phyloP scores from a whole-genome alignment of 2,888 invertebrate species.

The Yponomeuta malinellus region DNA sequence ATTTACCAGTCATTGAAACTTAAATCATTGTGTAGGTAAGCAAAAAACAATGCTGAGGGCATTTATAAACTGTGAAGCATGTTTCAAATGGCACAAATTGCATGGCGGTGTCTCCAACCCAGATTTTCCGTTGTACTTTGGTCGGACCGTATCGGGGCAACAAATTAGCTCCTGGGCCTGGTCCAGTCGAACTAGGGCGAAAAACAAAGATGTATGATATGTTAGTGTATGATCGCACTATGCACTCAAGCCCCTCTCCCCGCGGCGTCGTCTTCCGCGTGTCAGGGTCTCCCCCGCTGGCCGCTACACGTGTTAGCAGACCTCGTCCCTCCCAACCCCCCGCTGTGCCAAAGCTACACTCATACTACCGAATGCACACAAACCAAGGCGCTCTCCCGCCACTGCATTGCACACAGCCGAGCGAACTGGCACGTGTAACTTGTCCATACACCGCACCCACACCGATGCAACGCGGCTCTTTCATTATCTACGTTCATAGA shows the following conservation, averaged over 20 bases:
- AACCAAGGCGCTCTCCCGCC: conserved; percentile 19
- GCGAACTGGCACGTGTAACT: conserved; percentile 39
- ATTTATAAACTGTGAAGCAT: not conserved
- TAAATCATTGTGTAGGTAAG: not conserved
- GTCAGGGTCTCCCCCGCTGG: conserved; percentile 28
- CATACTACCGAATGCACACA: conserved; percentile 14
- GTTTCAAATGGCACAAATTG: not conserved
- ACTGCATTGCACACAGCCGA: conserved; percentile 34
- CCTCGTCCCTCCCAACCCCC: conserved; percentile 17
- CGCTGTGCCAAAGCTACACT: conserved; percentile 15
- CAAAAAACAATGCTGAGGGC: not conserved
- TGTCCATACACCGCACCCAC: conserved; percentile 31
- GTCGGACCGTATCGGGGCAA: not conserved
- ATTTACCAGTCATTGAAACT: not conserved
- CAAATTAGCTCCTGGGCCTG: conserved; percentile 11
- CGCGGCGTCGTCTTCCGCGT: conserved; percentile 29
- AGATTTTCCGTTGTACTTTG: not conserved
- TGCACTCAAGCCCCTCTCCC: conserved; percentile 19
- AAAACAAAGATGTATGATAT: conserved; percentile 19
- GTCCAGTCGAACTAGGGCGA: conserved; percentile 14
- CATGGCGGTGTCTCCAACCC: not conserved
- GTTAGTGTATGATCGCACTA: not conserved
- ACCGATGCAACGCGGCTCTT: conserved; percentile 16
- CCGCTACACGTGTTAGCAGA: conserved; percentile 30
- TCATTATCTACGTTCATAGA: not conserved